Evolutionary conservation across 1,140 invertebrate genomes (phyloP).

Genomic region (Brachionus angularis): DNA sequence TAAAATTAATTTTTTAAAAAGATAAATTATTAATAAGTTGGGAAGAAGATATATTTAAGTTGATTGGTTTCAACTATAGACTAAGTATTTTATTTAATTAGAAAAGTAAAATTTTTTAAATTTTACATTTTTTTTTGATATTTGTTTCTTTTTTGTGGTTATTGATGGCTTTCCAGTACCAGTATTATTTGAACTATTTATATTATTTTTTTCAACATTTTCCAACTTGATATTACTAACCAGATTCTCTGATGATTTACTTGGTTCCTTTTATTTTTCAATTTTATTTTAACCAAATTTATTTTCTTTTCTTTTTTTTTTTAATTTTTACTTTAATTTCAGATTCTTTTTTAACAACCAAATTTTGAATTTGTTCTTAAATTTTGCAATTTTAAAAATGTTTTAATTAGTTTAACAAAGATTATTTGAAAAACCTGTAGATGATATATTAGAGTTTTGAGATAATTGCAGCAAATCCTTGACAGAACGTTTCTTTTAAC

Average conservation of each 20-base stretch:
- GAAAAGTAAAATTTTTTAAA: not conserved
- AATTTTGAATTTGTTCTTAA: too few species aligned
- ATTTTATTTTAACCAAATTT: too few species aligned
- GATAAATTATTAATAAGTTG: too few species aligned
- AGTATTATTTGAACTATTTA: slow-evolving; percentile 63
- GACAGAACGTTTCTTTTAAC: slow-evolving; percentile 38
- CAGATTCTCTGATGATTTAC: not conserved
- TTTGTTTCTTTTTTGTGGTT: slow-evolving; percentile 66
- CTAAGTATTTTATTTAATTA: not conserved
- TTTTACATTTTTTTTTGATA: slow-evolving; percentile 39
- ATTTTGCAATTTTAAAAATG: too few species aligned
- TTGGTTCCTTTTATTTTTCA: not conserved
- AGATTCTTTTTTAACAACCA: slow-evolving; percentile 8
- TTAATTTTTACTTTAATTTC: not conserved
- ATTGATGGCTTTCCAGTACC: slow-evolving; percentile 69
- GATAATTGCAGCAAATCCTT: slow-evolving; percentile 27
- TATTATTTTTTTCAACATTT: slow-evolving; percentile 25
- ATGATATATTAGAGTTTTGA: not conserved
- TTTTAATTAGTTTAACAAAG: too few species aligned
- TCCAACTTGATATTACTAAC: not conserved
- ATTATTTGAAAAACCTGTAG: too few species aligned
- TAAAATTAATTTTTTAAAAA: too few species aligned
- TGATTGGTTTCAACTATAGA: not conserved
- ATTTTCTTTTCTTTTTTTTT: too few species aligned
- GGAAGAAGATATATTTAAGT: too few species aligned